These are phyloP conservation scores for Antheraea yamamai DNA, from an alignment of 2,888 invertebrate species.

Conservation along the genomic window DNA sequence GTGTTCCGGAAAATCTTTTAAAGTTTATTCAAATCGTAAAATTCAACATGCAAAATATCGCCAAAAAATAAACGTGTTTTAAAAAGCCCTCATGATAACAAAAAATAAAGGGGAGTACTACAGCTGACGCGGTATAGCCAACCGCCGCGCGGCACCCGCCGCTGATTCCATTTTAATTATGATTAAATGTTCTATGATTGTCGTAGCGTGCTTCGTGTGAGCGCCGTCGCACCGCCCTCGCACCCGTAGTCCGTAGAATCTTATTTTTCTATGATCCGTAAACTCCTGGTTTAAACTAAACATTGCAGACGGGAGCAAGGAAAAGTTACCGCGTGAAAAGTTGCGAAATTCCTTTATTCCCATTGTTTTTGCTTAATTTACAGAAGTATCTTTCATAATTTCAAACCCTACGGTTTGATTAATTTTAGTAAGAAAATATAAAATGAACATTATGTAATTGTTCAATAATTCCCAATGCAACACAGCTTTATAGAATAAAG, in stretches of 20 bases:
- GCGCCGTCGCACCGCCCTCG: conserved; percentile 29
- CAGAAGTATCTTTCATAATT: neutral
- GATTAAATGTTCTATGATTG: conserved; percentile 80
- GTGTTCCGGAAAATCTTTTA: neutral
- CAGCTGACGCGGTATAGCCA: conserved; percentile 68
- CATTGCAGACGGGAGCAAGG: conserved; percentile 8
- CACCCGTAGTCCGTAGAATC: neutral
- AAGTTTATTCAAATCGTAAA: conserved; percentile 10
- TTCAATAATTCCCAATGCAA: neutral
- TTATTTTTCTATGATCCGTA: neutral
- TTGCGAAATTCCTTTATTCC: neutral
- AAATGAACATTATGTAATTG: neutral
- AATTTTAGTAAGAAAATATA: neutral
- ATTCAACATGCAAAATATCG: neutral
- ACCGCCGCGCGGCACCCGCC: conserved; percentile 34
- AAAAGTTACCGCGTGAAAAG: conserved; percentile 15
- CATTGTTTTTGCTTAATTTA: neutral
- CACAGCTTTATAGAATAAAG: neutral
- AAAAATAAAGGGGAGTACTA: conserved; percentile 64
- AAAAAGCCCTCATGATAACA: conserved; percentile 48
- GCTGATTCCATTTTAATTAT: conserved; percentile 79
- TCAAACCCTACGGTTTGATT: neutral
- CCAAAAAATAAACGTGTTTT: conserved; percentile 33
- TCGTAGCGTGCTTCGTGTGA: conserved; percentile 54
- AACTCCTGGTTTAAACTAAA: conserved; percentile 20